phyloP scores from a whole-genome alignment of 2,797 vertebrate species.

The Typhlichthys subterraneus region DNA sequence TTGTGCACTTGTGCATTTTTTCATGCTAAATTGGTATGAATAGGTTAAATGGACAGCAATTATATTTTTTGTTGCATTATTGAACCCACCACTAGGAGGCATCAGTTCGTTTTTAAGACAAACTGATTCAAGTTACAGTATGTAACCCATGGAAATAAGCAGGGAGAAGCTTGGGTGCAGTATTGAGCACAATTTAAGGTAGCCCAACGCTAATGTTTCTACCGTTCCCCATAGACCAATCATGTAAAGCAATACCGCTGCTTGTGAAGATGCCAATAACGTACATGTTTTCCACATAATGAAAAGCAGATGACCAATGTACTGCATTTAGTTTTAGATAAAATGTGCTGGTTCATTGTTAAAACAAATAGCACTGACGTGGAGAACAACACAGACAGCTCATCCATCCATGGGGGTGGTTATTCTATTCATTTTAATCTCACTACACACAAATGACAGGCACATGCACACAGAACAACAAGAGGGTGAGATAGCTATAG shows the following conservation, averaged over 20 bases:
- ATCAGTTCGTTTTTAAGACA: conserved; percentile 21
- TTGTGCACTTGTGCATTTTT: not conserved
- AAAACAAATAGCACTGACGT: conserved; percentile 25
- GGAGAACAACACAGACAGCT: not conserved
- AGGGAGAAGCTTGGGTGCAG: too few species aligned
- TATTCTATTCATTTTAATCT: not conserved
- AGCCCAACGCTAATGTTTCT: too few species aligned
- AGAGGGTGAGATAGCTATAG: not conserved
- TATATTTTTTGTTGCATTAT: conserved; percentile 14
- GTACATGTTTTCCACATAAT: too few species aligned
- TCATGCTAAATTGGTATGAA: not conserved
- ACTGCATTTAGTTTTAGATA: too few species aligned
- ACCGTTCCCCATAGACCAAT: too few species aligned
- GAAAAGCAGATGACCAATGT: too few species aligned
- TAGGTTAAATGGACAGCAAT: not conserved
- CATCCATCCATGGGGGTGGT: not conserved
- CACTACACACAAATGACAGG: conserved; percentile 8
- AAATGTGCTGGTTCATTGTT: not conserved
- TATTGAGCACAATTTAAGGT: too few species aligned
- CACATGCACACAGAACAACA: not conserved
- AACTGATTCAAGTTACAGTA: not conserved
- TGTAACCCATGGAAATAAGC: not conserved
- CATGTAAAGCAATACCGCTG: too few species aligned
- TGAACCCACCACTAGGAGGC: conserved; percentile 43
- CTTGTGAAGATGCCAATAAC: too few species aligned